Base-by-base conservation (phyloP, 2,888 invertebrate species). In the Drosophila fungiperda region DNA sequence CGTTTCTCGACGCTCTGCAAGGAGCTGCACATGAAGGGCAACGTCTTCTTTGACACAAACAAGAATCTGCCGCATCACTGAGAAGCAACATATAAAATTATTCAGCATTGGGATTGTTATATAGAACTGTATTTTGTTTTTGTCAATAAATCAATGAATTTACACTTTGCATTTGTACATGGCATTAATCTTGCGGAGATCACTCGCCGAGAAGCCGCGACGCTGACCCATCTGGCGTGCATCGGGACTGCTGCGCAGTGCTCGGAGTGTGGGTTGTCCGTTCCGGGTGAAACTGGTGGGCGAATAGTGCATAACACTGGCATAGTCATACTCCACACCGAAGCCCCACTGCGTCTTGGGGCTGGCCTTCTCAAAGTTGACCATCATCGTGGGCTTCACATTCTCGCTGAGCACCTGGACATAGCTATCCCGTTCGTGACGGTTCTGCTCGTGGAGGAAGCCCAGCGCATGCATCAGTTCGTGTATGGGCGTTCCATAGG, bases 241-340 rank as follows among this genome's bases (percentile, higher is more conserved):
- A 23, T 90, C 91, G 1, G 73, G 32, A 3, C 69, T 80, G 33
- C 48, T 48, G 15, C 64, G 78, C 94, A 94, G 95, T 0, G 96
- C 94, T 52, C 94, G 93, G 38, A 97, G 95, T 0, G 97, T 97
- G 9, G 95, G 95, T 84, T 94, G 93, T 1, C 95, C 95, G 91
- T 97, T 97, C 61, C 90, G 94, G 0, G 96, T 95, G 92, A 97
- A 97, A 9, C 97, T 96, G 29, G 94, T 95, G 49, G 94, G 94
- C 0, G 96, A 96, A 92, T 97, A 97, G 89, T 97, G 97, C 97
- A 97, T 96, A 1, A 97, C 96, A 78, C 97, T 97, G 78, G 95
- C 94, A 92, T 96, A 97, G 92, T 97, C 97, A 85, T 97, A 97
- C 0, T 94, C 93, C 0, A 97, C 94, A 0, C 96, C 96, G 89